These are phyloP conservation scores for Volucella inanis DNA, from an alignment of 2,888 invertebrate genomes.

Conservation along the genomic window DNA sequence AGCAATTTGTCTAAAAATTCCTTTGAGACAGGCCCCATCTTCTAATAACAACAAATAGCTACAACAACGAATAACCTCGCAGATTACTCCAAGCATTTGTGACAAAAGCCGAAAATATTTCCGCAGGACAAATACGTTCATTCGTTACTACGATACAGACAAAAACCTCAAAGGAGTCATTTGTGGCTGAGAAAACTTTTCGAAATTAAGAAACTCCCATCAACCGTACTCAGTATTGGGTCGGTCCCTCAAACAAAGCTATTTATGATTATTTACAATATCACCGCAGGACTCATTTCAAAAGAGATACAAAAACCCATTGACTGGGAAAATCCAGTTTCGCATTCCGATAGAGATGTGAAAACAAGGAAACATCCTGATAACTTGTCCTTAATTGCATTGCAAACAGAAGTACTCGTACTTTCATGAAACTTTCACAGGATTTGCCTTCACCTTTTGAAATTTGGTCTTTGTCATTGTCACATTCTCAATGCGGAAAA, in stretches of 20 bases:
- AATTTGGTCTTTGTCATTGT: conserved; percentile 5
- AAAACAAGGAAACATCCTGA: conserved; percentile 23
- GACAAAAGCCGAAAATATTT: conserved; percentile 46
- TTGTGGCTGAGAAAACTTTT: conserved; percentile 50
- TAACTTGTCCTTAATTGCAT: conserved; percentile 48
- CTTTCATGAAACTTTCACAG: conserved; percentile 28
- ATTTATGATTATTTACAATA: conserved; percentile 58
- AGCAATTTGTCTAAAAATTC: conserved; percentile 32
- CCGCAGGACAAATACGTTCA: conserved; percentile 32
- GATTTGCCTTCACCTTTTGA: conserved; percentile 41
- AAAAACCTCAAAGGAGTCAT: conserved; percentile 61
- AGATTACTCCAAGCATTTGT: conserved; percentile 50
- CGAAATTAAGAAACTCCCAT: conserved; percentile 56
- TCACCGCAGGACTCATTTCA: conserved; percentile 32
- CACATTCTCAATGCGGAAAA: conserved; percentile 42
- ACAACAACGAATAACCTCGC: conserved; percentile 23
- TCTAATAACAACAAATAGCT: not conserved
- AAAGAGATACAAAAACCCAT: conserved; percentile 21
- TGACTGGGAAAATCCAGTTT: conserved; percentile 3
- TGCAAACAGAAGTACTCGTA: conserved; percentile 35
- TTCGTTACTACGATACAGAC: conserved; percentile 9
- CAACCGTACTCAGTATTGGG: conserved; percentile 8
- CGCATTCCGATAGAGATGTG: conserved; percentile 9
- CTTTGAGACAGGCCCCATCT: conserved; percentile 11
- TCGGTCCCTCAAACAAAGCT: conserved; percentile 40